These are phyloP conservation scores for Diabrotica balteata DNA, from an alignment of 2,888 invertebrate species.

Conservation along the genomic window DNA sequence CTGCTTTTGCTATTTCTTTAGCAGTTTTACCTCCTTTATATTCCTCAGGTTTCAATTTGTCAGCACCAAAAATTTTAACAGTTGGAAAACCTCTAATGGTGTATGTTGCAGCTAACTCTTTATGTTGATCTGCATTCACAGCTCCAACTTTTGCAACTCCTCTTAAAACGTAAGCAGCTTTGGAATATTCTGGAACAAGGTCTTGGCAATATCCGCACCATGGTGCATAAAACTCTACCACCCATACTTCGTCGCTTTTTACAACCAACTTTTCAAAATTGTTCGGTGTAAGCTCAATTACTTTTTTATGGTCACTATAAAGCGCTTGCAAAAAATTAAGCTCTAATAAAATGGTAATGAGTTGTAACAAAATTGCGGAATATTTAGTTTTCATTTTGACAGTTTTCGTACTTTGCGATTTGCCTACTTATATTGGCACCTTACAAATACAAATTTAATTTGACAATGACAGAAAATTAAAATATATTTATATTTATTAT, in stretches of 20 bases:
- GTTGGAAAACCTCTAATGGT: constrained; percentile 89
- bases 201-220: constrained; percentile 91
- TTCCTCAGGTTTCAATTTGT: constrained; percentile 78
- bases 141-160: constrained; percentile 90
- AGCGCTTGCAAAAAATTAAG: neutral
- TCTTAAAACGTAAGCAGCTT: constrained; percentile 86
- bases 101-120: constrained; percentile 74
- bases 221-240: constrained; percentile 92
- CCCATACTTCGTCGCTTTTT: constrained; percentile 82
- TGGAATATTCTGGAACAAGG: constrained; percentile 87
- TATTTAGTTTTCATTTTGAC: no score
- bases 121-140: constrained; percentile 76
- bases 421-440: no score
- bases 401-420: no score
- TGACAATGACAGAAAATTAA: no score
- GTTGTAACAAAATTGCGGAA: no score
- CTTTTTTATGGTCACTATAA: constrained; percentile 61
- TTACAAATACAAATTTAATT: no score
- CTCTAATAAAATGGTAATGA: no score
- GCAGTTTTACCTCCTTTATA: constrained; percentile 81
- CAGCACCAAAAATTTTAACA: constrained; percentile 85
- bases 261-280: constrained; percentile 84
- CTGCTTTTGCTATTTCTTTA: constrained; percentile 80
- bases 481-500: no score
- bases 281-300: constrained; percentile 77